Base-by-base conservation (phyloP, 2,113 vertebrate genomes). In the Globicephala melas region DNA sequence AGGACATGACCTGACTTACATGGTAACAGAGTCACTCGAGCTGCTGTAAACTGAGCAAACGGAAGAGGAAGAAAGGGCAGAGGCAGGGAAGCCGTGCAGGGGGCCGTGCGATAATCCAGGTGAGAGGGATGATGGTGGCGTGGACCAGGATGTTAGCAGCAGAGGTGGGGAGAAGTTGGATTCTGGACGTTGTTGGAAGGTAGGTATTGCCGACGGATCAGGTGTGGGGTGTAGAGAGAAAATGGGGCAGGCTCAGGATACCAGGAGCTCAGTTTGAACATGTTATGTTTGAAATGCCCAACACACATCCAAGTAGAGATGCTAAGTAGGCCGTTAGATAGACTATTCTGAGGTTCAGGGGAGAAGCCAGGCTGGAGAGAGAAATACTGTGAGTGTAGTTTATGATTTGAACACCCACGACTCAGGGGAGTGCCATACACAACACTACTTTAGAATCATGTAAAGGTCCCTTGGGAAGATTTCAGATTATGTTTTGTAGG, bases 401-500 rank as follows among this genome's bases (percentile, higher is more conserved):
- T 74, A 92, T 70, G 41, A 65, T 74, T 95, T 91, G 89, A 83
- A 73, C 62, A 70, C 31, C 53, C 4, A 26, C 74, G 50, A 76
- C 80, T 71, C 31, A 21, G 65, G 36, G 67, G 71, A 88, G 8
- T 44, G 18, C 84, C 60, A 14, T 79, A 74, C 12, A 89, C 47
- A 77, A 6, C 9, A n/a, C 53, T 63, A 31, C 62, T 96, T 91
- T 36, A 89, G 73, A 91, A 70, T 47, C 74, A 76, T 36, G 6
- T 38, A 41, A 63, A 74, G 53, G 23, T 93, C 79, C 68, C 55
- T 62, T 33, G 58, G 70, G 58, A 41, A 76, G 76, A 44, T 83
- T 93, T 84, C 73, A 79, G 44, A 77, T 89, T 93, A 33, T 77
- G 47, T 86, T 98, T 88, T 95, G 28, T 36, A 94, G 89, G 26